These are phyloP conservation scores for Ceraclea dissimilis DNA, from an alignment of 2,888 invertebrate species.

Conservation along the genomic window DNA sequence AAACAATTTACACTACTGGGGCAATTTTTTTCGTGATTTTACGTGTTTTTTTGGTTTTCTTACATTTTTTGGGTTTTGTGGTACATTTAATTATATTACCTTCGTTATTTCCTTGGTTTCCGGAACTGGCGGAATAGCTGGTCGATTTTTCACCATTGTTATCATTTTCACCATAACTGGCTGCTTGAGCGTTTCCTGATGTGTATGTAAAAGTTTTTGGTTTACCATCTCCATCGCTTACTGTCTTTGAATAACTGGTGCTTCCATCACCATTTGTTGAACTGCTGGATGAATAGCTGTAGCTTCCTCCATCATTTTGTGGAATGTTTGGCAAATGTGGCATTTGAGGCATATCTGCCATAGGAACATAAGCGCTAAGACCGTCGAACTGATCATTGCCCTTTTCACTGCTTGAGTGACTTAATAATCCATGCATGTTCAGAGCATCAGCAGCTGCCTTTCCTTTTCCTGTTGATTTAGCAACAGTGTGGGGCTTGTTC, in stretches of 20 bases:
- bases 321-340: not conserved
- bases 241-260: slow-evolving; percentile 10
- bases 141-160: slow-evolving; percentile 4
- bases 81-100: too few relatives aligned
- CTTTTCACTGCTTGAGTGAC: slow-evolving; percentile 5
- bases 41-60: too few relatives aligned
- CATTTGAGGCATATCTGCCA: not conserved
- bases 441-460: slow-evolving; percentile 11
- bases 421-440: slow-evolving; percentile 11
- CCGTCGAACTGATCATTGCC: not conserved
- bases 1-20: too few relatives aligned
- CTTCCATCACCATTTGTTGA: slow-evolving; percentile 4
- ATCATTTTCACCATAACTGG: not conserved
- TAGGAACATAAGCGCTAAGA: not conserved
- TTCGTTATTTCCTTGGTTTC: not conserved
- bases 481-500: slow-evolving; percentile 8
- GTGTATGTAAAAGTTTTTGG: slow-evolving; percentile 17
- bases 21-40: too few relatives aligned
- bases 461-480: slow-evolving; percentile 11
- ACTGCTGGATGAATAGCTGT: slow-evolving; percentile 9
- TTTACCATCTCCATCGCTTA: slow-evolving; percentile 10
- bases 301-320: not conserved
- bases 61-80: not conserved
- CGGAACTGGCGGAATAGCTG: slow-evolving; percentile 2
- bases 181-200: slow-evolving; percentile 9